Evolutionary conservation across 2,888 invertebrate genomes (phyloP), one percentile per base, ranked within the genome.

Genomic region (Chrysina gloriosa): DNA sequence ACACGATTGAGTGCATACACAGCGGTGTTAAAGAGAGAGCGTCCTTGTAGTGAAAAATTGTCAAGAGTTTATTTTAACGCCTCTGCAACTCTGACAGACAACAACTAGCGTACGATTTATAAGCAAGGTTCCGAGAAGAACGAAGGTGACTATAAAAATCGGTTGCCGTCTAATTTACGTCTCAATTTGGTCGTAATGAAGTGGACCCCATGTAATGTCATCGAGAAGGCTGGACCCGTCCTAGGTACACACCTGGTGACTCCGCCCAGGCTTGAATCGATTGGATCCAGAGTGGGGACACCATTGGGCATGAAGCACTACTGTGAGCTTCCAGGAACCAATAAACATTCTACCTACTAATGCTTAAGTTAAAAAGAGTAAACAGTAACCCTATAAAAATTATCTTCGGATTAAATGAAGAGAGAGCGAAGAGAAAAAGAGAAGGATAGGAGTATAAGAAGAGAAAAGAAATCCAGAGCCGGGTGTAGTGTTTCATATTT

Each of bases 171-270:
- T 75, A 75, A 76, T 76, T 76, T 77, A 77, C 74, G 74, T 76
- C 74, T 75, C 73, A 75, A 76, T 77, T 77, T 75, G 72, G 75
- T 72, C 65, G 69, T 75, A 76, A 77, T 74, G 74, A 76, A 75
- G 66, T 69, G 67, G 69, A 45, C 71, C 66, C 54, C 50, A 64
- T 52, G 67, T 61, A 68, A 68, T 68, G 58, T 65, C 69, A 69
- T 42, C 56, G 65, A 31, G 42, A 45, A 54, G 56, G 69, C 71
- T 54, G 71, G 66, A 63, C 48, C 52, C 56, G 31, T 65, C 45
- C 36, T 52, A 63, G 56, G 29, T 47, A 58, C 68, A 34, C 58
- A 64, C 64, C 54, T 66, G 61, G 48, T 69, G 68, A 72, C 76
- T 70, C 76, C 77, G 71, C 78, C 78, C 47, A 64, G 63, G 70